Conservation (phyloP, 2,888 invertebrate species). For the Nymphalis c-album region DNA sequence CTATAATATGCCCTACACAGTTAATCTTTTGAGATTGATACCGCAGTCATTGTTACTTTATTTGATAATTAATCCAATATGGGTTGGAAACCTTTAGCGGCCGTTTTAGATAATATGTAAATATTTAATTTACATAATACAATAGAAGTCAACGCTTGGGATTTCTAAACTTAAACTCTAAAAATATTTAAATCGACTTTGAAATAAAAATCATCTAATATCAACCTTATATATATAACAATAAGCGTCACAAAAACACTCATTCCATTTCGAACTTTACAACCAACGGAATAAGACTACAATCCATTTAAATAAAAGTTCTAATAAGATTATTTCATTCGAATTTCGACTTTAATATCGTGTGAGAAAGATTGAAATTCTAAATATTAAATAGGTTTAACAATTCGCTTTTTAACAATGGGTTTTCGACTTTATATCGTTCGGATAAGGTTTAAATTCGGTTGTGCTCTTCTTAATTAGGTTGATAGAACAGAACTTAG, state of each 20-base stretch:
- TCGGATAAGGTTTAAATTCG: neutral
- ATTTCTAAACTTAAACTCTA: too few species aligned
- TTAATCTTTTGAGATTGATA: too few species aligned
- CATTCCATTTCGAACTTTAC: neutral
- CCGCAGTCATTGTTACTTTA: too few species aligned
- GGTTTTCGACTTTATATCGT: neutral
- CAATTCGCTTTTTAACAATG: constrained; percentile 24
- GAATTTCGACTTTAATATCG: constrained; percentile 1
- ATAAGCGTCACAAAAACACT: neutral
- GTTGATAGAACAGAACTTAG: neutral
- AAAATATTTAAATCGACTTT: too few species aligned
- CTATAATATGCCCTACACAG: too few species aligned
- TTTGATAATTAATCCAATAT: too few species aligned
- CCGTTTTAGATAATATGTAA: too few species aligned
- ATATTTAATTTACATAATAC: too few species aligned
- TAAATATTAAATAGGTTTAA: neutral
- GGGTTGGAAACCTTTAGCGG: too few species aligned
- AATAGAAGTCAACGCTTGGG: too few species aligned
- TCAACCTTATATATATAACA: neutral
- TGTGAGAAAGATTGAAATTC: constrained; percentile 23
- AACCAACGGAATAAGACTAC: neutral
- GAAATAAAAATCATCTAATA: neutral
- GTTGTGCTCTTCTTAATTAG: constrained; percentile 5
- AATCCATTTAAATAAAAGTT: neutral
- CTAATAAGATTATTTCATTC: neutral